Evolutionary conservation across 2,113 vertebrate genomes (phyloP), one percentile per base, ranked within the genome.

Genomic region (Eulemur macaco): DNA sequence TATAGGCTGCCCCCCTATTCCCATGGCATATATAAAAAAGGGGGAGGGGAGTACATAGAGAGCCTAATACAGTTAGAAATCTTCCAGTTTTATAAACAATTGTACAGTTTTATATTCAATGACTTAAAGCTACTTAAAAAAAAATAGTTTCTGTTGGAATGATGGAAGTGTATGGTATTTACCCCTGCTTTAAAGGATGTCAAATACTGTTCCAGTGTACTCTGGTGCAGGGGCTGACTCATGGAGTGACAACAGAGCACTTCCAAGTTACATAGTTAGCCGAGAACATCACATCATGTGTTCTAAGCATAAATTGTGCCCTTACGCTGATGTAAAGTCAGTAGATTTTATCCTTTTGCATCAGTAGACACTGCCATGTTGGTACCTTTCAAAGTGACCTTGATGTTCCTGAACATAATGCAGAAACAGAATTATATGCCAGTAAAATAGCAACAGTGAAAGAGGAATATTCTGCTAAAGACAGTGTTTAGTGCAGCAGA

Each of bases 321-420:
- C 42, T 86, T 71, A 60, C 39, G 39, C 37, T 91, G 34, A 74
- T 42, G 91, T 37, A 83, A 34, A 81, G 54, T 69, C 45, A 58
- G 80, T 50, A 78, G 39, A 39, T 71, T 45, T 56, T 56, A 77
- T 3, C 68, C 64, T 54, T 85, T 90, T 91, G 37, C 31, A 74
- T 58, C 54, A 94, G 68, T 27, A 86, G 78, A 80, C 37, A 47
- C 5, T 91, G 29, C 56, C 64, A 29, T 37, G 73, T 39, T 66
- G 68, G 39, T 74, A 54, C 13, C 12, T 45, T 89, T 34, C n/a
- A 89, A 89, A 74, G 18, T 80, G 69, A 64, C 15, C 45, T 23
- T 93, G 64, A n/a, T 86, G 42, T 80, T 86, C 83, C 42, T 39
- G 63, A 96, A 80, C 82, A 83, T 12, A 64, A 95, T 63, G 63